Percentiles rank a stretch among this genome's conserved stretches.
Evolutionary conservation across 2,113 vertebrate genomes (phyloP).

Genomic region (Chionomys nivalis): DNA sequence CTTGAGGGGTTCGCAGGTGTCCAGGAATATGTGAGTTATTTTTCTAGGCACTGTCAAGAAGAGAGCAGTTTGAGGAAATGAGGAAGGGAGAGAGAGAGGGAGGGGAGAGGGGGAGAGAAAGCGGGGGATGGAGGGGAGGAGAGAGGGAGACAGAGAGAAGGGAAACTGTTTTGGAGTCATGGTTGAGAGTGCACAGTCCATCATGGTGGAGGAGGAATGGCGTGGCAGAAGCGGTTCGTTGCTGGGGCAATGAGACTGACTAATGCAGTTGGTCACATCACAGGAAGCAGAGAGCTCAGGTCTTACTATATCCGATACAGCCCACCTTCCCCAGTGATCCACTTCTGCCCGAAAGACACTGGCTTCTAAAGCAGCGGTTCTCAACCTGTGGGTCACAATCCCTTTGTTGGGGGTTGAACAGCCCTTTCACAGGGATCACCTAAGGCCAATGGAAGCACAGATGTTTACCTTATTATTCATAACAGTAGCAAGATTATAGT

Average conservation of each 20-base stretch:
- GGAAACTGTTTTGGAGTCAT: not conserved
- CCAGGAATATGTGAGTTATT: not conserved
- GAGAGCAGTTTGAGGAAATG: not conserved
- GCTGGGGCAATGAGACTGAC: too few relatives aligned
- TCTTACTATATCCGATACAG: not conserved
- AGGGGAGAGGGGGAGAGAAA: not conserved
- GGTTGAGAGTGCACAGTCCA: not conserved
- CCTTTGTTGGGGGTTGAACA: too few relatives aligned
- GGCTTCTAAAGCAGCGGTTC: too few relatives aligned
- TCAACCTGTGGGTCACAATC: too few relatives aligned
- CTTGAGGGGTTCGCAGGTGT: too few relatives aligned
- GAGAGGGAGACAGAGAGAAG: not conserved
- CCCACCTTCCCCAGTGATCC: not conserved
- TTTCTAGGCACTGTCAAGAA: not conserved
- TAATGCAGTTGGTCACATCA: not conserved
- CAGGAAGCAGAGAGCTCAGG: not conserved
- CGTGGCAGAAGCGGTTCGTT: not conserved
- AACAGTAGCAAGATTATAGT: too few relatives aligned
- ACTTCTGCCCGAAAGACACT: not conserved
- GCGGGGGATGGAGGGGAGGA: not conserved
- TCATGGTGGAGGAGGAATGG: not conserved
- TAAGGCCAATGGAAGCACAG: too few relatives aligned
- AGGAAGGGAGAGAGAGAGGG: not conserved
- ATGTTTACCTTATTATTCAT: not conserved
- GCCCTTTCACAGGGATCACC: too few relatives aligned